phyloP scores from a whole-genome alignment of 1,140 invertebrate species.

The Reticulitermes speratus region DNA sequence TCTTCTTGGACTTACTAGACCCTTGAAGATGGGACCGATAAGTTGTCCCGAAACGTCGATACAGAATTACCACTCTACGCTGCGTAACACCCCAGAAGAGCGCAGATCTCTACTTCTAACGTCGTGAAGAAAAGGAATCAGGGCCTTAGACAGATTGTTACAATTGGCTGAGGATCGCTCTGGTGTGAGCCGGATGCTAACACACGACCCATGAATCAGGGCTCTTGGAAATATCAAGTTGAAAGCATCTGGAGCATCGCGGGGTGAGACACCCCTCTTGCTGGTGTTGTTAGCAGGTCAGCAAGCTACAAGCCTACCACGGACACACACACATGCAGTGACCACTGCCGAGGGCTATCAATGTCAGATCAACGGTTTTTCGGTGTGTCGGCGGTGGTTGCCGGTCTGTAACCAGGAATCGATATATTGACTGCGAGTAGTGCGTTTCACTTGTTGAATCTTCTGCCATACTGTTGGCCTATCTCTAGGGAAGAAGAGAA shows the following conservation, averaged over 20 bases:
- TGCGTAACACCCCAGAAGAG: no score
- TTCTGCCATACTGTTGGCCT: neutral
- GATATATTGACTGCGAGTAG: constrained; percentile 24
- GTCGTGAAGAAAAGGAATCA: no score
- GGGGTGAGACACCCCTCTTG: neutral
- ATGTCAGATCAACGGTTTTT: constrained; percentile 32
- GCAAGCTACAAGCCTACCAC: neutral
- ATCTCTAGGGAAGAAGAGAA: neutral
- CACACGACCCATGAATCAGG: neutral
- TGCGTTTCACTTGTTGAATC: constrained; percentile 31
- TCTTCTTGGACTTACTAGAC: no score
- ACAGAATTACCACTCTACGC: no score
- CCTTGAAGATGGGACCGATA: no score
- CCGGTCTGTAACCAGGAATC: neutral
- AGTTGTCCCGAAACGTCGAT: no score
- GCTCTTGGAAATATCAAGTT: neutral
- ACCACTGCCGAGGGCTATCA: constrained; percentile 28
- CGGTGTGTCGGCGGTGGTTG: constrained; percentile 23
- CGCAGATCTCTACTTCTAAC: no score
- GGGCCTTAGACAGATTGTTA: no score
- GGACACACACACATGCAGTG: neutral
- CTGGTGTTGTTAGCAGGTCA: neutral
- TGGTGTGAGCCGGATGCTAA: no score
- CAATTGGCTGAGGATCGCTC: no score
- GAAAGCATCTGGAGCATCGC: neutral